Conservation (phyloP, 2,888 invertebrate species). For the Slavum lentiscoides region DNA sequence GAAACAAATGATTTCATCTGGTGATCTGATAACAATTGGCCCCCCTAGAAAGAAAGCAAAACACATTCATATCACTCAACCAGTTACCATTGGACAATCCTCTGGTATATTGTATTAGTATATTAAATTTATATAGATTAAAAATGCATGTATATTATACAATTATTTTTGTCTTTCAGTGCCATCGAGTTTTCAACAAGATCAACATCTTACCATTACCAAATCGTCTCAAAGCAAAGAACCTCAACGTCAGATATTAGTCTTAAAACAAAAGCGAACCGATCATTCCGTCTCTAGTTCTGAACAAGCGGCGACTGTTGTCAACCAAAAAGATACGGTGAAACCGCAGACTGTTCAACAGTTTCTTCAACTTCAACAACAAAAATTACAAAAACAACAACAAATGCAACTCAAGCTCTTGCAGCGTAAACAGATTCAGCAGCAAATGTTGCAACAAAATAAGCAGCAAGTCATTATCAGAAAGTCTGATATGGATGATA, state of each 20-base stretch:
- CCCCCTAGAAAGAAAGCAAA: constrained; percentile 35
- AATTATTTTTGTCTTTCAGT: constrained; percentile 14
- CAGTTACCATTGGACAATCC: constrained; percentile 28
- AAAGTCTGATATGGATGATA: constrained; percentile 31
- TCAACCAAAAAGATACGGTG: neutral
- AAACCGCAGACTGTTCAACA: constrained; percentile 53
- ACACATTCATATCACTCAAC: constrained; percentile 38
- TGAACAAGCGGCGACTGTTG: constrained; percentile 18
- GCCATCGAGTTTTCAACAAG: constrained; percentile 25
- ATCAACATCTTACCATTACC: constrained; percentile 24
- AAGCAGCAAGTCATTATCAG: constrained; percentile 55
- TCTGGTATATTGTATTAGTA: constrained; percentile 23
- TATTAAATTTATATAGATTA: neutral
- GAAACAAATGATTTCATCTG: constrained; percentile 39
- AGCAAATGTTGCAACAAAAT: constrained; percentile 57
- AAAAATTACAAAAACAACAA: constrained; percentile 54
- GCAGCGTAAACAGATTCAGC: constrained; percentile 56
- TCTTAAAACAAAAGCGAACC: constrained; percentile 41
- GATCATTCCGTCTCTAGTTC: constrained; percentile 6
- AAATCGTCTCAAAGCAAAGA: constrained; percentile 46
- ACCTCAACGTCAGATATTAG: constrained; percentile 29
- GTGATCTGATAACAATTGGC: constrained; percentile 38
- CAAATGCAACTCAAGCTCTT: constrained; percentile 57
- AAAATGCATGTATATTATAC: neutral
- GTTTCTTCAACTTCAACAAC: constrained; percentile 56